Percentiles rank a stretch among this genome's conserved stretches.
Evolutionary conservation across 2,797 vertebrate genomes (phyloP).

Genomic region (Phoebastria nigripes): DNA sequence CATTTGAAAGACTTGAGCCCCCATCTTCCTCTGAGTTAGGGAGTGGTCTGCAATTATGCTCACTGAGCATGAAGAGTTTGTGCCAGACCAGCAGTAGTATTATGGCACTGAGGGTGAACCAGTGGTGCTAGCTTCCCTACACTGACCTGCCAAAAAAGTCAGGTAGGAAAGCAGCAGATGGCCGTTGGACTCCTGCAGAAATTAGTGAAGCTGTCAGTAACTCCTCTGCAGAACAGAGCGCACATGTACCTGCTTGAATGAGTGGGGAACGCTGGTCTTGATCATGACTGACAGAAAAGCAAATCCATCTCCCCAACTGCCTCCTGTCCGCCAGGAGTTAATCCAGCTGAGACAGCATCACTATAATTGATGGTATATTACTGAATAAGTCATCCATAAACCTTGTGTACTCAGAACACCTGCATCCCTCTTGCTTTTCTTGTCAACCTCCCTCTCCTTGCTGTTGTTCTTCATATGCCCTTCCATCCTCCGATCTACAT

Average conservation of each 20-base stretch:
- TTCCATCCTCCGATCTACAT: background rate
- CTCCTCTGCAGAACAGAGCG: background rate
- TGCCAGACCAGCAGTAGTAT: background rate
- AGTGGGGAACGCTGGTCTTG: background rate
- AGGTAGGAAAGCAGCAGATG: background rate
- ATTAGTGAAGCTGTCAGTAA: background rate
- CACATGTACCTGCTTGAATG: fast-evolving
- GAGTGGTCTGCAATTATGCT: background rate
- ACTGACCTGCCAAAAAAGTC: background rate
- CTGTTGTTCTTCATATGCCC: background rate
- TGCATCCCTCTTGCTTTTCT: background rate
- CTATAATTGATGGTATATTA: background rate
- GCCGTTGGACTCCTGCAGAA: background rate
- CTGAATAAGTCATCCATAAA: background rate
- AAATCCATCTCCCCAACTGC: background rate
- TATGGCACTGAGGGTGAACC: background rate
- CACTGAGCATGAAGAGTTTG: background rate
- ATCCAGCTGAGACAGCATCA: background rate
- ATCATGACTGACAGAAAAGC: background rate
- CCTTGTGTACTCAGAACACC: background rate
- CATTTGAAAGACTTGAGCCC: background rate
- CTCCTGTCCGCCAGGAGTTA: background rate
- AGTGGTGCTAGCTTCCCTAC: background rate
- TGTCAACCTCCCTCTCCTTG: background rate
- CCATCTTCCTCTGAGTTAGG: background rate